These are phyloP conservation scores for Penaeus monodon DNA, from an alignment of 2,888 invertebrate genomes.

Conservation along the genomic window DNA sequence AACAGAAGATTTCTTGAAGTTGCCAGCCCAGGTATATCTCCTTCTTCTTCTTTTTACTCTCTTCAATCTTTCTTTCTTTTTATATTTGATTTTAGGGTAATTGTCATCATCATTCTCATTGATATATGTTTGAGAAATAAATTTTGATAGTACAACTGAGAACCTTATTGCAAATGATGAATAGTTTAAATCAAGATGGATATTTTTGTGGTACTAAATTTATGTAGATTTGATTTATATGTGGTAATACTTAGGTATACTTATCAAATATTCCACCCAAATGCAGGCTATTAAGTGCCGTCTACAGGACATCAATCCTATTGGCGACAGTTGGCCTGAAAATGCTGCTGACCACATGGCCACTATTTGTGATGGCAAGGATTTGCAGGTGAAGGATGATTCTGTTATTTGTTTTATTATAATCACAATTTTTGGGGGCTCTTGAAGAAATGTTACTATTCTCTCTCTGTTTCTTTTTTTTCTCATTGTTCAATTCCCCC, in stretches of 20 bases:
- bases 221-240: too few species aligned
- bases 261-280: slow-evolving; percentile 38
- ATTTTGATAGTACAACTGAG: too few species aligned
- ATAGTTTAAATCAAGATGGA: too few species aligned
- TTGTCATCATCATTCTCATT: too few species aligned
- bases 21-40: slow-evolving; percentile 73
- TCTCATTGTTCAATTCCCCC: not conserved
- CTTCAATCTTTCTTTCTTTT: not conserved
- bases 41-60: slow-evolving; percentile 21
- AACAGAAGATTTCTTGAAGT: slow-evolving; percentile 71
- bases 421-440: not conserved
- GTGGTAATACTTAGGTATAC: too few species aligned
- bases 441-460: not conserved
- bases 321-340: slow-evolving; percentile 29
- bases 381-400: not conserved
- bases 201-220: too few species aligned
- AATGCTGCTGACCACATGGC: slow-evolving; percentile 8
- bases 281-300: slow-evolving; percentile 71
- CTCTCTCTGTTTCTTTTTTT: not conserved
- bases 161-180: too few species aligned
- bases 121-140: too few species aligned
- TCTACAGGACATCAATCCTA: slow-evolving; percentile 68
- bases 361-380: slow-evolving; percentile 10
- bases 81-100: too few species aligned
- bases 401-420: not conserved